phyloP scores from a whole-genome alignment of 2,113 vertebrate species.

The Erinaceus europaeus region DNA sequence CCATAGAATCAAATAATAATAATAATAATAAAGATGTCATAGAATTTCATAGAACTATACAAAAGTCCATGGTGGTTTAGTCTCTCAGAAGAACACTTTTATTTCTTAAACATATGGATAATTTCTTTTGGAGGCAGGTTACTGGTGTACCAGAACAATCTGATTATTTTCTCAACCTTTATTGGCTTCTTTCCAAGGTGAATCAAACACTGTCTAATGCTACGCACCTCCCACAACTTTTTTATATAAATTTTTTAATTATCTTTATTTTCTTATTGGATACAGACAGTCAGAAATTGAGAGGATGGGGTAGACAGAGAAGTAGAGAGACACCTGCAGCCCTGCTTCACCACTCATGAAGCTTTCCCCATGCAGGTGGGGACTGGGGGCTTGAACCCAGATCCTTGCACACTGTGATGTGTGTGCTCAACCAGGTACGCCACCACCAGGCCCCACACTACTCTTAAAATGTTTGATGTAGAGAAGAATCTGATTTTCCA shows the following conservation, averaged over 20 bases:
- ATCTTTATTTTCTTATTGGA: too few relatives aligned
- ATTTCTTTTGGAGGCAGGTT: conserved; percentile 39
- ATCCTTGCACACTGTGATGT: too few relatives aligned
- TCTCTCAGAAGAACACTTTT: conserved; percentile 12
- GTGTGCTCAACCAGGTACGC: too few relatives aligned
- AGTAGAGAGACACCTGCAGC: too few relatives aligned
- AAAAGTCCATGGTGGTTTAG: conserved; percentile 44
- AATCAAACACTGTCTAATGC: conserved; percentile 38
- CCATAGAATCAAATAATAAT: conserved; percentile 70
- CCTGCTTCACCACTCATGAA: too few relatives aligned
- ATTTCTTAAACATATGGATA: not conserved
- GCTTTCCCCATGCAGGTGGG: too few relatives aligned
- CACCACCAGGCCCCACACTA: too few relatives aligned
- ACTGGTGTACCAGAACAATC: conserved; percentile 31
- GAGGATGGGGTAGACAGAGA: too few relatives aligned
- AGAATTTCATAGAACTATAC: conserved; percentile 1
- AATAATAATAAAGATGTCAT: conserved; percentile 22
- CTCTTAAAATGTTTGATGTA: not conserved
- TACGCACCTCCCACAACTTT: not conserved
- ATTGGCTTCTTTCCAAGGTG: conserved; percentile 70
- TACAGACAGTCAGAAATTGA: too few relatives aligned
- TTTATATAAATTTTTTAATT: too few relatives aligned
- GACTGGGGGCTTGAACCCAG: too few relatives aligned
- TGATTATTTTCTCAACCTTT: conserved; percentile 44
- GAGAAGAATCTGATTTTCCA: conserved; percentile 28